Conservation (phyloP, 1,140 invertebrate species). For the Bombus waltoni region DNA sequence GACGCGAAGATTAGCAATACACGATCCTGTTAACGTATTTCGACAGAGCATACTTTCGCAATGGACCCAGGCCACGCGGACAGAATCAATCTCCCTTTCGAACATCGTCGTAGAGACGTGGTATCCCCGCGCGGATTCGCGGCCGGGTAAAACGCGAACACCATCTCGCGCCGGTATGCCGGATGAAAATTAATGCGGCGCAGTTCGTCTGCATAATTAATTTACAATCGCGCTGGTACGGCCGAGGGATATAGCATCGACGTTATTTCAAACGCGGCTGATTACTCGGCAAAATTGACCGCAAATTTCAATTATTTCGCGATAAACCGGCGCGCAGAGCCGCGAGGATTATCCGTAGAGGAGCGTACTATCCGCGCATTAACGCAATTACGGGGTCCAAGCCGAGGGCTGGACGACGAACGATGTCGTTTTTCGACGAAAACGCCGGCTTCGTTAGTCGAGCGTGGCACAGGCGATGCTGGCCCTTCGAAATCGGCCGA, state of each 20-base stretch:
- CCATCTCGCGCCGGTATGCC: conserved; percentile 33
- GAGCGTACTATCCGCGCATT: conserved; percentile 51
- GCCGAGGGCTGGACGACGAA: conserved; percentile 1
- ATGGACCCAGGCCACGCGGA: neutral
- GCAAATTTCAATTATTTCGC: conserved; percentile 79
- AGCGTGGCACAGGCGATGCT: too few relatives aligned
- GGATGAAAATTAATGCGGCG: conserved; percentile 69
- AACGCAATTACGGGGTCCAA: conserved; percentile 59
- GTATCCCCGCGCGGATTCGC: neutral
- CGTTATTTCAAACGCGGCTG: conserved; percentile 78
- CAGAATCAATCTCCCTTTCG: neutral
- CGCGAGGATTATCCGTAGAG: conserved; percentile 42
- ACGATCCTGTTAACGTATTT: conserved; percentile 29
- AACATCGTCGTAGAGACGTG: neutral
- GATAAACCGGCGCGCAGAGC: conserved; percentile 65
- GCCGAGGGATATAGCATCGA: conserved; percentile 55
- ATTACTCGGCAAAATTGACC: conserved; percentile 78
- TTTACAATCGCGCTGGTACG: conserved; percentile 64
- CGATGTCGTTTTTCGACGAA: conserved; percentile 68
- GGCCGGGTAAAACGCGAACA: neutral
- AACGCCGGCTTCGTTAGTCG: neutral
- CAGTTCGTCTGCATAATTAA: conserved; percentile 79
- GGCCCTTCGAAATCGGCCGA: conserved; percentile 18
- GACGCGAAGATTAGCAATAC: conserved; percentile 8
- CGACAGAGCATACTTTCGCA: conserved; percentile 20